A percentile compares a stretch with the other conserved stretches of the same genome.
These are phyloP conservation scores for Chiroxiphia lanceolata DNA, from an alignment of 2,797 vertebrate species.

Conservation along the genomic window DNA sequence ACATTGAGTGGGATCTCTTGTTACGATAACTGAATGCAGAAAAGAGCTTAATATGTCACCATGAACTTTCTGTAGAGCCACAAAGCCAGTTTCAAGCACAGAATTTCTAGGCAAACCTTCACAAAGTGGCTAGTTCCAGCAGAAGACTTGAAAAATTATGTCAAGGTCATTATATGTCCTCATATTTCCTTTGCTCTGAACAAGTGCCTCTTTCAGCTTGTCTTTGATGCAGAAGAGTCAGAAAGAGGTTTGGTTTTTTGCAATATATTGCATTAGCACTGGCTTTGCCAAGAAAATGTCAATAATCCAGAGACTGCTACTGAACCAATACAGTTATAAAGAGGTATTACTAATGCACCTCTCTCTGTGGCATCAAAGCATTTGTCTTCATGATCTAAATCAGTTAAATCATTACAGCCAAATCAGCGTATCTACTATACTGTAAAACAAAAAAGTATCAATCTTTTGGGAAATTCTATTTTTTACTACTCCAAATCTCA, in stretches of 20 bases:
- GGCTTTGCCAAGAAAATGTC: conserved; percentile 19
- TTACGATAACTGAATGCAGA: not conserved
- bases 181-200: not conserved
- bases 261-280: not conserved
- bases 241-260: not conserved
- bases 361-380: conserved; percentile 3
- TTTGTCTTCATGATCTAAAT: conserved; percentile 10
- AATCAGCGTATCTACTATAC: not conserved
- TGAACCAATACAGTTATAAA: not conserved
- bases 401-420: not conserved
- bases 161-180: not conserved
- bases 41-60: not conserved
- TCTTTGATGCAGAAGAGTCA: not conserved
- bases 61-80: not conserved
- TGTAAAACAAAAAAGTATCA: not conserved
- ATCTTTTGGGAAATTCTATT: not conserved
- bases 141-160: not conserved
- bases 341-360: conserved; percentile 26
- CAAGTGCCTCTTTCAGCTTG: not conserved
- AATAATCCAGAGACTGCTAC: conserved; percentile 5
- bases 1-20: not conserved
- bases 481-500: not conserved
- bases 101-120: not conserved
- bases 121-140: not conserved
- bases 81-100: not conserved